A percentile compares a stretch with the other conserved stretches of the same genome.
phyloP scores from a whole-genome alignment of 2,113 vertebrate genomes.

The Penelope pileata region DNA sequence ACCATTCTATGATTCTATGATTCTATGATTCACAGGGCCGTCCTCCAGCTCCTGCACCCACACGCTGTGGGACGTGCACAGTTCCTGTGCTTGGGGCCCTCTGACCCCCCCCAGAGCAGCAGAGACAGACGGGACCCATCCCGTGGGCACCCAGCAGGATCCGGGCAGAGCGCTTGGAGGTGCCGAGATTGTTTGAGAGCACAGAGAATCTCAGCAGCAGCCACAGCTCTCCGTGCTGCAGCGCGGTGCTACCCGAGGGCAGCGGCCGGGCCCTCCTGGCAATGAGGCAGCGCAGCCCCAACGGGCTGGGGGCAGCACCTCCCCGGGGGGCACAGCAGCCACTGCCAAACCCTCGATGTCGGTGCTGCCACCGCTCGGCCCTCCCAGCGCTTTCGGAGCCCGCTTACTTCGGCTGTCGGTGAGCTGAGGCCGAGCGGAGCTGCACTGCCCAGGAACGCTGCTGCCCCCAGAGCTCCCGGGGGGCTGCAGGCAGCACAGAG shows the following conservation, averaged over 20 bases:
- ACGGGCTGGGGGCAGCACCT: background rate
- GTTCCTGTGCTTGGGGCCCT: accelerated
- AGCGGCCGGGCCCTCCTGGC: background rate
- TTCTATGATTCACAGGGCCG: too few species aligned
- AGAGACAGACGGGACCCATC: background rate
- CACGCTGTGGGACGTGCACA: background rate
- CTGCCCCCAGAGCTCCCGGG: too few species aligned
- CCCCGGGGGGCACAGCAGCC: background rate
- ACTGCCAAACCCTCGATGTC: background rate
- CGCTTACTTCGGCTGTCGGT: background rate
- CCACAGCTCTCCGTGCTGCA: background rate
- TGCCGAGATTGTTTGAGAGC: background rate
- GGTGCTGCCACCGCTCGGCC: background rate
- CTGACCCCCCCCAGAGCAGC: background rate
- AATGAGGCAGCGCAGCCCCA: background rate
- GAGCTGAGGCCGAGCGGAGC: background rate
- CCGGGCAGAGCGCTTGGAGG: background rate
- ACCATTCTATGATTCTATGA: too few species aligned
- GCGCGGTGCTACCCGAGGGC: background rate
- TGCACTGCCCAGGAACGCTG: accelerated
- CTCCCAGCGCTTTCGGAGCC: background rate
- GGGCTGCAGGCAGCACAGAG: accelerated
- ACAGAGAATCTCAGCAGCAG: accelerated
- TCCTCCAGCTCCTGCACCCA: background rate
- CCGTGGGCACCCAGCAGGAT: accelerated